Base-by-base conservation (phyloP, 2,113 vertebrate genomes). In the Xyliphius kryptos region DNA sequence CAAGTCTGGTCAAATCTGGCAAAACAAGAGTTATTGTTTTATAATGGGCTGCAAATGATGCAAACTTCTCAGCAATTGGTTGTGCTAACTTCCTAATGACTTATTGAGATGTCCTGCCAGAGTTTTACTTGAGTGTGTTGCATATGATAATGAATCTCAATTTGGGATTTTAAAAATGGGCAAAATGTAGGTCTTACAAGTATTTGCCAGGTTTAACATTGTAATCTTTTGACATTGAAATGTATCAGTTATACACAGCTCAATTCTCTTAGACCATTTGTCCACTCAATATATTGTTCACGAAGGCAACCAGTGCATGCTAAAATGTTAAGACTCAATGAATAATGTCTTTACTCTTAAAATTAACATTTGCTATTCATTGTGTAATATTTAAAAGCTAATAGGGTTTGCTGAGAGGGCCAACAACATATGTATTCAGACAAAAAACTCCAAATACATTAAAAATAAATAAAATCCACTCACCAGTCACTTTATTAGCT, bases 111-210 rank as follows among this genome's bases (percentile, higher is more conserved):
- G 66, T 67, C 15, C 52, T 54, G 37, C 52, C 47, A 57, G 36
- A 47, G 55, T 26, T 58, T 38, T 44, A 46, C 53, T 67, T 62
- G 15, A 9, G 20, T 54, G 44, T 21, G 63, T 56, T 66, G 53
- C n/a, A 6, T 21, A 66, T 20, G 49, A 54, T 16, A 49, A 22
- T 37, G 36, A 51, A n/a, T n/a, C n/a, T 56, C 22, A 6, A 20
- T 47, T 26, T 19, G 51, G 21, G 36, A n/a, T 13, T 70, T 15
- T 61, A 9, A 22, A 9, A 43, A 49, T 55, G 1, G 54, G 21
- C 15, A 36, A 17, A 50, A 40, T 14, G 16, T 37, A n/a, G n/a
- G n/a, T 56, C 36, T 61, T 15, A 22, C 1, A n/a, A 43, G 37
- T 21, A 38, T 50, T 61, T 61, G 5, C 3, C 15, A 22, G 14